Conservation (phyloP, 2,113 vertebrate genomes). For the Larimichthys polyactis region DNA sequence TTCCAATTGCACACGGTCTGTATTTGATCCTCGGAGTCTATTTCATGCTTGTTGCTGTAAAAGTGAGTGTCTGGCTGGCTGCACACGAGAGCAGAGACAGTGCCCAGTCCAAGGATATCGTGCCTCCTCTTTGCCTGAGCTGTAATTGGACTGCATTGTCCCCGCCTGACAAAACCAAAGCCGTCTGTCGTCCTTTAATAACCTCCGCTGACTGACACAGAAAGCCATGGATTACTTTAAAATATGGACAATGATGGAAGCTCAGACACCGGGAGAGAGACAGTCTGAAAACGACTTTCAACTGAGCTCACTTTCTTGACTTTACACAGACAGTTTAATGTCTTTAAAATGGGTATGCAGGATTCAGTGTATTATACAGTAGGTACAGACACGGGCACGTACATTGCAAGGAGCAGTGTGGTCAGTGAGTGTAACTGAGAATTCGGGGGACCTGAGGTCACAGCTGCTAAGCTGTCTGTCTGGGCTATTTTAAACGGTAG, state of each 20-base stretch:
- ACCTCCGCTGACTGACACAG: conserved; percentile 23
- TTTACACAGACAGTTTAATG: not conserved
- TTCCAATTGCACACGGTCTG: conserved; percentile 55
- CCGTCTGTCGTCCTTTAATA: conserved; percentile 46
- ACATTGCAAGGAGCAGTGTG: conserved; percentile 48
- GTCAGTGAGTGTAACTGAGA: conserved; percentile 74
- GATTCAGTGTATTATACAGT: conserved; percentile 33
- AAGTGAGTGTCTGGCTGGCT: conserved; percentile 67
- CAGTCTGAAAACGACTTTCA: conserved; percentile 24
- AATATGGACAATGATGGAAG: conserved; percentile 42
- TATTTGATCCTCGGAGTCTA: conserved; percentile 72
- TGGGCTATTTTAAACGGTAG: conserved; percentile 79
- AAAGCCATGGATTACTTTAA: conserved; percentile 43
- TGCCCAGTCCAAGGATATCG: conserved; percentile 51
- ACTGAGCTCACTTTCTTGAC: conserved; percentile 4
- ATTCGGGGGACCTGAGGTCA: conserved; percentile 77
- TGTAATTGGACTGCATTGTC: conserved; percentile 66
- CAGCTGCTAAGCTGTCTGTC: conserved; percentile 83
- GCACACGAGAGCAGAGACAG: conserved; percentile 38
- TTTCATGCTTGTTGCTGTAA: conserved; percentile 76
- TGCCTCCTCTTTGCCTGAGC: conserved; percentile 45
- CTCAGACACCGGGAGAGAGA: conserved; percentile 2
- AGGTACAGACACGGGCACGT: conserved; percentile 10
- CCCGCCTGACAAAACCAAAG: conserved; percentile 53
- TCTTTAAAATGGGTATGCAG: conserved; percentile 10